Conservation (phyloP, 2,113 vertebrate species). For the Cepphus grylle region DNA sequence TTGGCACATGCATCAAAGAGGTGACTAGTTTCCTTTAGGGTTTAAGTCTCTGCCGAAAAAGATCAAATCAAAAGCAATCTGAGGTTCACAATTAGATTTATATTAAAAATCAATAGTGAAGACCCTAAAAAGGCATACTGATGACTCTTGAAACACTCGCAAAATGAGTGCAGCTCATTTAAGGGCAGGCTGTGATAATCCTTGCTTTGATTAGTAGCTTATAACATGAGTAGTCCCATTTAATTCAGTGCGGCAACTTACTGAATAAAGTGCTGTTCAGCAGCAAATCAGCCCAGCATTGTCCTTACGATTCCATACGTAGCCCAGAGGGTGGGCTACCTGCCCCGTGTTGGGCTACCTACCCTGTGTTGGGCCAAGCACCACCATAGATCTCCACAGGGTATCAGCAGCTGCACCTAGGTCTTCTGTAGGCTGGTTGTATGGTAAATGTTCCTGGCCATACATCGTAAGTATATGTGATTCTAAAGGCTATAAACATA, state of each 20-base stretch:
- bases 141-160: neutral
- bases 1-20: constrained; percentile 62
- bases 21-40: constrained; percentile 56
- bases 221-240: neutral
- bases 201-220: constrained; percentile 27
- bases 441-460: neutral
- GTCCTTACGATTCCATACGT: neutral
- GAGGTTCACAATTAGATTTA: constrained; percentile 38
- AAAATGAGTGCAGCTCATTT: neutral
- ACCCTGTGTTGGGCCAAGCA: neutral
- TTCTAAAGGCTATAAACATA: neutral
- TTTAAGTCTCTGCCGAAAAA: constrained; percentile 22
- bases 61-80: constrained; percentile 45
- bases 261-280: neutral
- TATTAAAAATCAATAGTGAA: constrained; percentile 60
- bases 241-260: neutral
- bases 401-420: neutral
- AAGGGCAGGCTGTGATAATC: constrained; percentile 30
- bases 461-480: fast-evolving
- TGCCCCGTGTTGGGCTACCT: neutral
- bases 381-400: neutral
- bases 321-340: neutral
- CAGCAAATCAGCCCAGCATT: neutral
- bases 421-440: neutral
- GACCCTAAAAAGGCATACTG: constrained; percentile 1